Base-by-base conservation (phyloP, 2,888 invertebrate species). In the Clepsis dumicolana region DNA sequence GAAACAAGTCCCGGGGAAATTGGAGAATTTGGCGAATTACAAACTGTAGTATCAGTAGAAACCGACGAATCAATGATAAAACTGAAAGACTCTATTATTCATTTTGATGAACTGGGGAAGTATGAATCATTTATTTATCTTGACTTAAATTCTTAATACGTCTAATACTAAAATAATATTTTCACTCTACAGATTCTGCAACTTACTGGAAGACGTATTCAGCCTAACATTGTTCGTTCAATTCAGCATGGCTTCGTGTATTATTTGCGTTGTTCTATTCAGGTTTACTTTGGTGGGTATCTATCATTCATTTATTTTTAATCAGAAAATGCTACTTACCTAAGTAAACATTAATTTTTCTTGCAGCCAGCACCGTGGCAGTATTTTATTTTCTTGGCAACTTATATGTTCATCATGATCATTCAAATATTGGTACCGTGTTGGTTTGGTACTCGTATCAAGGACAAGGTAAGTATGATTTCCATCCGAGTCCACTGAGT, bases 191-290 rank as follows among this genome's bases (percentile, higher is more conserved):
- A 90, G 90, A 70, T 87, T 85, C 71, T 88, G 86, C 70, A 12
- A 62, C n/a, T 73, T 85, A 14, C 72, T 87, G 16, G 76, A 90
- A 76, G 72, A 84, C 1, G 77, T 82, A 8, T 90, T 89, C 57
- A 84, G 85, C 62, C 29, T 79, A 1, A 78, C 83, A 0, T 32
- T 90, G 38, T 88, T 91, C 72, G 71, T 82, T 10, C 90, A 89
- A 72, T 87, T 90, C 38, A 75, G 83, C 59, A 75, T 87, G 76
- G 82, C 87, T 1, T 87, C 89, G 0, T 82, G 81, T 64, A 81
- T 88, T 16, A 85, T 90, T 70, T 91, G 91, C 70, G 81, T 88
- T 62, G 86, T 86, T 38, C 77, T 89, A 5, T 85, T 86, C 71
- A 80, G 88, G 73, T 89, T 90, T 72, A 89, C 87, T 4, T 70